Evolutionary conservation across 92 coral and sea anemone species (phyloP).

Genomic region (Micromussa lordhowensis): DNA sequence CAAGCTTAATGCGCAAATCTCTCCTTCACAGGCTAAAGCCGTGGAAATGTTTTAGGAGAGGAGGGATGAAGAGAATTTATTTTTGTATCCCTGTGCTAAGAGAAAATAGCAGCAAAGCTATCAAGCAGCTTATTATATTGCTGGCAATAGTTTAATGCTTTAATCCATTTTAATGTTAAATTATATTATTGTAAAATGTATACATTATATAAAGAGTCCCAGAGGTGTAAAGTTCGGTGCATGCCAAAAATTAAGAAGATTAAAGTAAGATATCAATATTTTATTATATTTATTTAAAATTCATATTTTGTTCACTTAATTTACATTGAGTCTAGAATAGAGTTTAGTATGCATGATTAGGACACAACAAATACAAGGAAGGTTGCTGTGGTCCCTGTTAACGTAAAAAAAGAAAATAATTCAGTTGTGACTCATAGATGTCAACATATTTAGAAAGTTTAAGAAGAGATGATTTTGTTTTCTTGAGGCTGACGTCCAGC

Average conservation of each 20-base stretch:
- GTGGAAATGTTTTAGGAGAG: conserved; percentile 16
- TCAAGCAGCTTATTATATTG: conserved; percentile 30
- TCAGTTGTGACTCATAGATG: neutral
- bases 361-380: conserved; percentile 3
- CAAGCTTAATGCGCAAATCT: neutral
- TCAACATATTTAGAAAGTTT: neutral
- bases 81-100: conserved; percentile 49
- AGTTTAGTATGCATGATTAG: neutral
- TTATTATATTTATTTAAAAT: conserved; percentile 74
- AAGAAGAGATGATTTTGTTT: neutral
- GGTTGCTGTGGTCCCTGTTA: conserved; percentile 8
- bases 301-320: conserved; percentile 50
- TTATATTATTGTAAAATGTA: conserved; percentile 37
- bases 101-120: conserved; percentile 12
- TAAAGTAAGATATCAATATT: conserved; percentile 69
- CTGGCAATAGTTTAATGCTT: conserved; percentile 52
- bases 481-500: neutral
- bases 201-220: conserved; percentile 37
- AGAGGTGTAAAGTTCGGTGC: conserved; percentile 53
- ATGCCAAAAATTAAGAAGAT: conserved; percentile 55
- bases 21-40: conserved; percentile 14
- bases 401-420: conserved; percentile 5
- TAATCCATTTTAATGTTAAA: conserved; percentile 42
- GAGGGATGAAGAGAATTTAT: conserved; percentile 40
- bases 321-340: conserved; percentile 2